phyloP scores from a whole-genome alignment of 1,140 invertebrate species.

The Prorops nasuta region DNA sequence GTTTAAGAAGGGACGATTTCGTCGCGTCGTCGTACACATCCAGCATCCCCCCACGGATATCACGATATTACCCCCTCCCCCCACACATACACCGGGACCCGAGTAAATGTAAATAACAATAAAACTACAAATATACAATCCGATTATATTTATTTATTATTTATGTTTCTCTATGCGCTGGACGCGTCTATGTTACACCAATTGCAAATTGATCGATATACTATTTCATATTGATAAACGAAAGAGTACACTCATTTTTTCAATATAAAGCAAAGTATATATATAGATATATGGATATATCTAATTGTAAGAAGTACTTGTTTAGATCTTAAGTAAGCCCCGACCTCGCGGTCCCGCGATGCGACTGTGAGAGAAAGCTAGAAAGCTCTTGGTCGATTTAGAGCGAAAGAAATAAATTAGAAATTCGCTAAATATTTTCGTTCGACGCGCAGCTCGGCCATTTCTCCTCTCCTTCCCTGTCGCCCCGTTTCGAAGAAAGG shows the following conservation, averaged over 20 bases:
- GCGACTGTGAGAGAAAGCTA: too few species aligned
- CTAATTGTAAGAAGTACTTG: slow-evolving; percentile 40
- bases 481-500: too few species aligned
- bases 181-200: slow-evolving; percentile 49
- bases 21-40: neutral
- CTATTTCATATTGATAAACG: slow-evolving; percentile 26
- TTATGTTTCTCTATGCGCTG: slow-evolving; percentile 53
- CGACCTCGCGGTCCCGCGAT: slow-evolving; percentile 38
- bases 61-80: neutral
- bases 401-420: slow-evolving; percentile 12
- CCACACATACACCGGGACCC: slow-evolving; percentile 1
- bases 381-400: slow-evolving; percentile 7
- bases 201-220: slow-evolving; percentile 40
- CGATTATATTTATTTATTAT: slow-evolving; percentile 48
- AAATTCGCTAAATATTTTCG: too few species aligned
- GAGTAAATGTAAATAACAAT: slow-evolving; percentile 42
- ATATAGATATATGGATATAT: slow-evolving; percentile 27
- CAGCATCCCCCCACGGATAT: neutral
- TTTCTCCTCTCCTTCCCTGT: too few species aligned
- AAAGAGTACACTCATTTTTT: slow-evolving; percentile 36
- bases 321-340: slow-evolving; percentile 45
- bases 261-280: slow-evolving; percentile 30
- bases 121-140: too few species aligned
- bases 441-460: too few species aligned
- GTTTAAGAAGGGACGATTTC: slow-evolving; percentile 8